These are phyloP conservation scores for Picathartes gymnocephalus DNA, from an alignment of 2,113 vertebrate genomes.

Conservation along the genomic window DNA sequence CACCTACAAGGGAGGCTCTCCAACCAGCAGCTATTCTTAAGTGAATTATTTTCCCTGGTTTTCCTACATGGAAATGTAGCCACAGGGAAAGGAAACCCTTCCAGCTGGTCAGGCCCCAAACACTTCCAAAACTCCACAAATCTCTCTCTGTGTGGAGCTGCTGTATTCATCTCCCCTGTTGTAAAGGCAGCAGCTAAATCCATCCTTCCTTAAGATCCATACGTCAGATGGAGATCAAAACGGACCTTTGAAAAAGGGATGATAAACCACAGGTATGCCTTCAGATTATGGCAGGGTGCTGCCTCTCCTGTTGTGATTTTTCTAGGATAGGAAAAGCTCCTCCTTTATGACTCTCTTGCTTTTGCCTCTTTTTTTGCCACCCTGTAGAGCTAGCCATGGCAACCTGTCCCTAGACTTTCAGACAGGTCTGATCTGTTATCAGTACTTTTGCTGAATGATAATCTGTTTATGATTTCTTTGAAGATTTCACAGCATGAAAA, in stretches of 20 bases:
- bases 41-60: not conserved
- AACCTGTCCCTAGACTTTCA: not conserved
- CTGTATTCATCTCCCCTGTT: not conserved
- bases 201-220: not conserved
- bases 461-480: not conserved
- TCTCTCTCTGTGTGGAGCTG: not conserved
- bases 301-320: not conserved
- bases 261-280: not conserved
- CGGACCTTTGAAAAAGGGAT: not conserved
- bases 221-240: not conserved
- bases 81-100: not conserved
- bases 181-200: not conserved
- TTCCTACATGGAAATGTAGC: not conserved
- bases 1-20: not conserved
- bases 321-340: not conserved
- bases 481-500: not conserved
- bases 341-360: not conserved
- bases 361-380: not conserved
- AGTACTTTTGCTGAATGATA: not conserved
- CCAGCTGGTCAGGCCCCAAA: not conserved
- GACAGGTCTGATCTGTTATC: not conserved
- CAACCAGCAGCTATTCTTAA: not conserved
- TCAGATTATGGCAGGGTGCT: not conserved
- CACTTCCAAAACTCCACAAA: not conserved
- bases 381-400: not conserved